A percentile compares a stretch with the other conserved stretches of the same genome.
Conservation (phyloP, 1,140 invertebrate genomes). For the Thaumatotibia leucotreta region DNA sequence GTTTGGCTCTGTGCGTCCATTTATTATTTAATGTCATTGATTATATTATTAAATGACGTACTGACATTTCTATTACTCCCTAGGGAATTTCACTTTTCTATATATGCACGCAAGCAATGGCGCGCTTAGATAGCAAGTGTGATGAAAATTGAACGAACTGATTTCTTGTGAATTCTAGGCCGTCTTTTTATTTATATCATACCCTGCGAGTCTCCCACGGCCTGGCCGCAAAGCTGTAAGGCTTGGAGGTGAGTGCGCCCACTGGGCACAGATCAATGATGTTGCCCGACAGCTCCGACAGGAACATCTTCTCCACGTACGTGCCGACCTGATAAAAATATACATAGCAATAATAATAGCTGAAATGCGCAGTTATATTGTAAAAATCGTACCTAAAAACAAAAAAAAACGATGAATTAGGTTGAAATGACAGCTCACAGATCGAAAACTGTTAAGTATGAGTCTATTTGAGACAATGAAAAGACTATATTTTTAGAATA, state of each 20-base stretch:
- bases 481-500: too few relatives aligned
- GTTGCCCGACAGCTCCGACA: constrained; percentile 98
- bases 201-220: constrained; percentile 93
- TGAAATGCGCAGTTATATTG: constrained; percentile 25
- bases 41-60: too few relatives aligned
- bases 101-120: too few relatives aligned
- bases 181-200: constrained; percentile 20
- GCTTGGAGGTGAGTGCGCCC: constrained; percentile 97
- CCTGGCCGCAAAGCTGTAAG: constrained; percentile 94
- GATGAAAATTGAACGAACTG: too few relatives aligned
- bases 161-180: too few relatives aligned
- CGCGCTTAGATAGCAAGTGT: too few relatives aligned
- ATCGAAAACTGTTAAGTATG: constrained; percentile 22
- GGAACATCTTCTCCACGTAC: constrained; percentile 97
- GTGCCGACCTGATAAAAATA: constrained; percentile 87
- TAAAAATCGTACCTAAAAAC: constrained; percentile 33
- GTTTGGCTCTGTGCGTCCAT: too few relatives aligned
- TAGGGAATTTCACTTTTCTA: too few relatives aligned
- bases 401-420: constrained; percentile 18
- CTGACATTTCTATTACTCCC: too few relatives aligned
- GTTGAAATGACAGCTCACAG: constrained; percentile 26
- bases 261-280: constrained; percentile 99
- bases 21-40: too few relatives aligned
- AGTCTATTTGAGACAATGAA: background rate
- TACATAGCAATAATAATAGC: constrained; percentile 5